These are phyloP conservation scores for Ranitomeya imitator DNA, from an alignment of 2,113 vertebrate species.

Conservation along the genomic window DNA sequence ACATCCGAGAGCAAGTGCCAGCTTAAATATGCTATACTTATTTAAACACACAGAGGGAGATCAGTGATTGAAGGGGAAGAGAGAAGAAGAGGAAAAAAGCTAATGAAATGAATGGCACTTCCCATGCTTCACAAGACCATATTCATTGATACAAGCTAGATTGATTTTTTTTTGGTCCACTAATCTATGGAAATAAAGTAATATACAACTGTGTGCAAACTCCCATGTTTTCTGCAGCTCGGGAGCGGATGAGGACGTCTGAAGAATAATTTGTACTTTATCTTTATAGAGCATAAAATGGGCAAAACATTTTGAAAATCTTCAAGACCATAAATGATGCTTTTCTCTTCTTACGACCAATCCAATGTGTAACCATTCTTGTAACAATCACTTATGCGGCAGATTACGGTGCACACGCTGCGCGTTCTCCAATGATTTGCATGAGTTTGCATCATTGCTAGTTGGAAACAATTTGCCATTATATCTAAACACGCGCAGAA, in stretches of 20 bases:
- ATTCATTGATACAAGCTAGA: constrained; percentile 43
- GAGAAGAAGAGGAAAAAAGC: constrained; percentile 25
- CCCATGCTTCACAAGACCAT: constrained; percentile 43
- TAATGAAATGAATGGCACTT: constrained; percentile 53
- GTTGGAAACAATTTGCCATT: neutral
- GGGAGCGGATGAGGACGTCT: neutral
- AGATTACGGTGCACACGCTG: neutral
- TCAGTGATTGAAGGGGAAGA: constrained; percentile 51
- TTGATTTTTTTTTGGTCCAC: constrained; percentile 35
- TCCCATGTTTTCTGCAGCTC: neutral
- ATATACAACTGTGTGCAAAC: constrained; percentile 21
- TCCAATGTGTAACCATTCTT: constrained; percentile 7
- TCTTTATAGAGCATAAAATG: constrained; percentile 25
- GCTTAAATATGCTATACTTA: constrained; percentile 59
- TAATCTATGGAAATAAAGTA: constrained; percentile 34
- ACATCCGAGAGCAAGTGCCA: constrained; percentile 55
- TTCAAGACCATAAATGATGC: constrained; percentile 5
- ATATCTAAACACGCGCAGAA: neutral
- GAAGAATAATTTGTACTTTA: neutral
- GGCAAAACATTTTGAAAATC: constrained; percentile 31
- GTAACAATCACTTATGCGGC: constrained; percentile 5
- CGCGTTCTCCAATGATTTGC: neutral
- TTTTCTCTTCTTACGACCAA: neutral
- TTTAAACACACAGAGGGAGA: constrained; percentile 59
- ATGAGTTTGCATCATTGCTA: neutral